These are phyloP conservation scores for Drosophila lini DNA, from an alignment of 1,140 invertebrate genomes.

Conservation along the genomic window DNA sequence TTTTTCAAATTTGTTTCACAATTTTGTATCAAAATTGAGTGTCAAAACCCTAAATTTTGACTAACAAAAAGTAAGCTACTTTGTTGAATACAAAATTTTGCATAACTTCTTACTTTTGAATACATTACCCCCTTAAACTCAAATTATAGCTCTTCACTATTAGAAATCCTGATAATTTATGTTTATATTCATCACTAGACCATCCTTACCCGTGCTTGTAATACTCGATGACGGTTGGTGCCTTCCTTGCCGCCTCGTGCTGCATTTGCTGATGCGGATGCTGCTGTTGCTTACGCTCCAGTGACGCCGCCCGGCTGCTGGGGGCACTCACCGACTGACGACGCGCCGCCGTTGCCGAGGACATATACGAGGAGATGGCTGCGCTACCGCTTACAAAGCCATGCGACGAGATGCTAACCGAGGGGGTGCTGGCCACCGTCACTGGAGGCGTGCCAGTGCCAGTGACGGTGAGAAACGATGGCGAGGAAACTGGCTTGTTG, in stretches of 20 bases:
- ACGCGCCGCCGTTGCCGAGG: conserved; percentile 61
- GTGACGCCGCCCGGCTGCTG: conserved; percentile 67
- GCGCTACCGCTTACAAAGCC: conserved; percentile 66
- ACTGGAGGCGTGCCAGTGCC: conserved; percentile 43
- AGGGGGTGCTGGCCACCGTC: conserved; percentile 50
- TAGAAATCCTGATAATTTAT: neutral
- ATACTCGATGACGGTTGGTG: conserved; percentile 66
- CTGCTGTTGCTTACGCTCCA: conserved; percentile 70
- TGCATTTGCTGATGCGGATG: conserved; percentile 29
- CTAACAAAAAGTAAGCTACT: too few species aligned
- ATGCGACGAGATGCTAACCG: conserved; percentile 73
- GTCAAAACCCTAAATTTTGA: too few species aligned
- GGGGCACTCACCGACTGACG: conserved; percentile 77
- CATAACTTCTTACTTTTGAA: too few species aligned
- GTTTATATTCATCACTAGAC: neutral
- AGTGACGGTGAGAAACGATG: conserved; percentile 44
- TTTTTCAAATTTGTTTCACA: too few species aligned
- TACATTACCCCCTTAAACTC: too few species aligned
- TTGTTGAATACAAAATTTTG: too few species aligned
- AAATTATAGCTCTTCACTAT: neutral
- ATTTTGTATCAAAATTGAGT: too few species aligned
- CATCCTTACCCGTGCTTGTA: conserved; percentile 64
- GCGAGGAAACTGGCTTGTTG: conserved; percentile 37
- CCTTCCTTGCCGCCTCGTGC: conserved; percentile 42
- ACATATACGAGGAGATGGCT: conserved; percentile 67